Conservation (phyloP, 2,113 vertebrate genomes). For the Ammospiza nelsoni region DNA sequence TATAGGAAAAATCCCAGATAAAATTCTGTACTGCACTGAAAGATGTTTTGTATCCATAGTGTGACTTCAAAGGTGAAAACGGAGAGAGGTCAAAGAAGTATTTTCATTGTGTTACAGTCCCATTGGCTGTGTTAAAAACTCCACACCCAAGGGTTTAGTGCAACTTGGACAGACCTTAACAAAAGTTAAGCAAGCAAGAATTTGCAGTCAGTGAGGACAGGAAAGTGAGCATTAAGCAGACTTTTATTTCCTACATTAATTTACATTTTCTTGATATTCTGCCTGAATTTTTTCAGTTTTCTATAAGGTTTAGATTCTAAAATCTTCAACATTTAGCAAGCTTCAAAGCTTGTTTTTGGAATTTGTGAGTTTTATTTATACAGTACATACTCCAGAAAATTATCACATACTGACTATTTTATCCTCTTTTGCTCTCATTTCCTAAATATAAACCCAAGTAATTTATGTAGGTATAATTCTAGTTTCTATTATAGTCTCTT, state of each 20-base stretch:
- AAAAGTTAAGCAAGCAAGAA: background rate
- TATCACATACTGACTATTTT: background rate
- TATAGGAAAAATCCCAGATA: background rate
- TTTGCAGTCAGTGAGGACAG: background rate
- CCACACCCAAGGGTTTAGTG: background rate
- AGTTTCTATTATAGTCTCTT: background rate
- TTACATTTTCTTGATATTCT: background rate
- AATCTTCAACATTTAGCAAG: background rate
- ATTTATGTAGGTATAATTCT: background rate
- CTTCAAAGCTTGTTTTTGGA: background rate
- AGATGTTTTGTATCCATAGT: background rate
- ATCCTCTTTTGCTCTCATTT: background rate
- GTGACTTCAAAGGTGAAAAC: background rate
- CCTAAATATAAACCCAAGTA: background rate
- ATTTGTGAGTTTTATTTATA: background rate
- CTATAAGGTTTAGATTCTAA: background rate
- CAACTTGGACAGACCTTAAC: background rate
- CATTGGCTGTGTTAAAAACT: background rate
- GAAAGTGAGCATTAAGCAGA: background rate
- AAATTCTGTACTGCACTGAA: background rate
- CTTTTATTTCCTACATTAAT: background rate
- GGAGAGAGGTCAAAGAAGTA: background rate
- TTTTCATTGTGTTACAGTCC: background rate
- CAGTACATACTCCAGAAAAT: background rate
- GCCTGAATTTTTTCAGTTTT: background rate